Evolutionary conservation across 2,113 vertebrate species (phyloP), one percentile per base, ranked within the genome.

Genomic region (Rhinichthys klamathensis): DNA sequence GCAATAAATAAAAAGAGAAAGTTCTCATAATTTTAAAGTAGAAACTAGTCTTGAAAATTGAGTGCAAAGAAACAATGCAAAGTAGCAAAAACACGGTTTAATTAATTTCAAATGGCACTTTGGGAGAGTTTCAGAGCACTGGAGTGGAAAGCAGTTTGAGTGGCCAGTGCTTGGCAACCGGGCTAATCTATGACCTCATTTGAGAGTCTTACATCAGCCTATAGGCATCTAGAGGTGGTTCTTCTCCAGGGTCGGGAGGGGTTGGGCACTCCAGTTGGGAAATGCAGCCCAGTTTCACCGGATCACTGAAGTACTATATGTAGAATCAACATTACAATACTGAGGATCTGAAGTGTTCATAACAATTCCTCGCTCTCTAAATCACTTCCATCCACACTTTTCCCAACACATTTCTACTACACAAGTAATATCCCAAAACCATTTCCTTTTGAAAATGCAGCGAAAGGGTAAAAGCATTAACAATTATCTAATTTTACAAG

Each of bases 71-170:
- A 46, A 90, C 86, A 90, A 93, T 95, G 95, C 95, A 96, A 95
- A 92, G 92, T 94, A 91, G 91, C 46, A 79, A 93, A 95, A 95
- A 94, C 93, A 95, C 96, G 95, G 94, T 97, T 96, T 97, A 97
- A 98, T 99, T 98, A 96, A 97, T 98, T 97, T 97, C 96, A 96
- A 98, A 97, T 96, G 96, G 96, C 96, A 96, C 96, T 97, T 96
- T 96, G 95, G 93, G 94, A 95, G 96, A 95, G 96, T 97, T 81
- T 79, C 95, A 96, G 94, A 91, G 95, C 95, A 93, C 89, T 96
- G 93, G 94, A 97, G 96, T 97, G 96, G 96, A 97, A 98, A 97
- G 96, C 95, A 95, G 96, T 96, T 96, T 96, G 95, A 95, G 93
- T 93, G 93, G 94, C 89, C 90, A 96, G 94, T 95, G 95, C 96